A percentile compares a stretch with the other conserved stretches of the same genome.
These are phyloP conservation scores for Gymnogyps californianus DNA, from an alignment of 2,113 vertebrate species.

Conservation along the genomic window DNA sequence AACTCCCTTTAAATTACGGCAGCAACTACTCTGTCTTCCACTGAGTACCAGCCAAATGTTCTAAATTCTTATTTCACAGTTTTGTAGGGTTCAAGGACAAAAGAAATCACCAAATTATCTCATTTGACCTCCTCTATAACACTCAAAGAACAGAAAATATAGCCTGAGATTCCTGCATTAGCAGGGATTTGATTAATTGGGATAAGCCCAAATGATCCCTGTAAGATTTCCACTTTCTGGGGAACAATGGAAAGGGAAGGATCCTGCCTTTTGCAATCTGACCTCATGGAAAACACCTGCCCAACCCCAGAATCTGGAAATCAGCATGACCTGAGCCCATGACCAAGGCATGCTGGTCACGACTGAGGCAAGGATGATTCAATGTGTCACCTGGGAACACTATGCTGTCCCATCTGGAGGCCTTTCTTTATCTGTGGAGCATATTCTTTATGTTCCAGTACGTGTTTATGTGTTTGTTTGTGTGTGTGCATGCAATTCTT, in stretches of 20 bases:
- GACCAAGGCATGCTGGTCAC: neutral
- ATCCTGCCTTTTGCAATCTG: neutral
- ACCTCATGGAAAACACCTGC: neutral
- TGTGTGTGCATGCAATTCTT: neutral
- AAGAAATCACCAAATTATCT: neutral
- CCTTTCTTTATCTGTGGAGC: neutral
- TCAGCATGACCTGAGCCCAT: neutral
- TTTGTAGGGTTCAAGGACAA: neutral
- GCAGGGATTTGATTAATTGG: neutral
- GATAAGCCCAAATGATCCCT: neutral
- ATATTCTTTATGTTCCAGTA: neutral
- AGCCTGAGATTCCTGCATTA: neutral
- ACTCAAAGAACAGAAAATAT: neutral
- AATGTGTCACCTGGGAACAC: neutral
- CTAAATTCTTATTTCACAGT: neutral
- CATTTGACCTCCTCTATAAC: neutral
- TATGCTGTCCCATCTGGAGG: neutral
- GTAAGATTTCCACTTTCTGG: neutral
- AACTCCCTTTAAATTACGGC: neutral
- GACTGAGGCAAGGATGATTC: neutral
- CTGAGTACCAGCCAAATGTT: neutral
- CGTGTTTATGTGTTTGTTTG: neutral
- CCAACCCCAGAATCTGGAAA: neutral
- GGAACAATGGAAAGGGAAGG: neutral
- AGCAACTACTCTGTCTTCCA: neutral